Evolutionary conservation across 2,888 invertebrate genomes (phyloP), one percentile per base, ranked within the genome.

Genomic region (Oscheius myriophilus): DNA sequence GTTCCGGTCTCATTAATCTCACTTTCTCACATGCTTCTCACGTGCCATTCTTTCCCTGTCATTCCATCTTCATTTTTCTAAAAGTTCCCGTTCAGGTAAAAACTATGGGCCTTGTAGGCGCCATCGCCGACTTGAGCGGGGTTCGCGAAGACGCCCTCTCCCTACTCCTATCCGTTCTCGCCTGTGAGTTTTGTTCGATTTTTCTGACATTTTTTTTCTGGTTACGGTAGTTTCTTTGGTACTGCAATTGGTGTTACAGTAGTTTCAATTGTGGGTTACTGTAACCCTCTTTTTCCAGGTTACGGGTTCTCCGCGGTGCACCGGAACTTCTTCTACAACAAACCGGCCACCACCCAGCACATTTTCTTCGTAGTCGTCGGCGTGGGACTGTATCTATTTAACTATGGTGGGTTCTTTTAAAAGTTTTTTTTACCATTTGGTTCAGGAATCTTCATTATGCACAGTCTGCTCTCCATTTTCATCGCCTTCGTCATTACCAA

Each of bases 401-500:
- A 85, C 59, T 85, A 76, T 67, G 86, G 86, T 75, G 49, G 46
- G 75, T 63, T 12, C 14, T 33, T 41, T 49, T 52, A 43, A 66
- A 33, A 26, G 3, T 33, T 6, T 6, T 33, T 33, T 33, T 33
- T 9, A 33, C 33, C 33, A 6, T 59, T 26, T 21, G 2, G 4
- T 71, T 26, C 46, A 73, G 73, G 73, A 62, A 25, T 65, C 11
- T 67, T 73, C 12, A 61, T 67, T 67, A 91, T 92, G 64, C 95
- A 96, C 87, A 92, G 93, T 65, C 85, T 92, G 0, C 87, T 91
- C 58, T 91, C 93, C 45, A 91, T 93, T 53, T 72, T 91, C 25
- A 89, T 91, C 45, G 92, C 93, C 18, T 94, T 92, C 87, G 70
- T 91, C 2, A 89, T 92, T 21, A 89, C 93, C 18, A 88, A 88